Evolutionary conservation across 2,888 invertebrate genomes (phyloP).

Genomic region (Ochlodes sylvanus): DNA sequence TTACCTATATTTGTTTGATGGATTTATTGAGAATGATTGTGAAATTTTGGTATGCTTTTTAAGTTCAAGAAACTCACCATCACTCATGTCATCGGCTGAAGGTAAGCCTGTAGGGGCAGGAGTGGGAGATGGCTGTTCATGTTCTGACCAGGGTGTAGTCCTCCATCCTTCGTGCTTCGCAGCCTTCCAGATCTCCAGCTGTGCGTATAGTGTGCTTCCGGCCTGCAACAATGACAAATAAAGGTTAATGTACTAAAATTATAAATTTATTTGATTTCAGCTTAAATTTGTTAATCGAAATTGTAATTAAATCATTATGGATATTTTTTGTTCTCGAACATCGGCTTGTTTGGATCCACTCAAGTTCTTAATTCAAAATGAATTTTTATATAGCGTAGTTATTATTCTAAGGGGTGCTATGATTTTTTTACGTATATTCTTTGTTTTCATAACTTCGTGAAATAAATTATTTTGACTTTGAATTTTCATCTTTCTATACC

Average conservation of each 20-base stretch:
- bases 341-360: neutral
- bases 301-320: too few relatives aligned
- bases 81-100: constrained; percentile 88
- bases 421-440: too few relatives aligned
- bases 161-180: constrained; percentile 86
- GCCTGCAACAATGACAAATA: constrained; percentile 82
- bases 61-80: constrained; percentile 81
- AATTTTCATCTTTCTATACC: too few relatives aligned
- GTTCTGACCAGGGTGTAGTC: constrained; percentile 80
- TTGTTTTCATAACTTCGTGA: too few relatives aligned
- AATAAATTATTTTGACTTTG: too few relatives aligned
- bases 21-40: neutral
- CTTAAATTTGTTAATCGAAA: too few relatives aligned
- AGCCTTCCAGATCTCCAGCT: constrained; percentile 96
- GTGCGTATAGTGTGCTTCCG: constrained; percentile 93
- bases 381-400: too few relatives aligned
- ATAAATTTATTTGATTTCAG: too few relatives aligned
- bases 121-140: constrained; percentile 69
- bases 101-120: constrained; percentile 75
- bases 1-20: neutral
- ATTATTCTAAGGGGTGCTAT: too few relatives aligned
- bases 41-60: neutral
- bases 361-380: too few relatives aligned
- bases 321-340: neutral
- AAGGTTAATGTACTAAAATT: neutral